phyloP scores from a whole-genome alignment of 2,113 vertebrate species.

The Paracanthobrama guichenoti region DNA sequence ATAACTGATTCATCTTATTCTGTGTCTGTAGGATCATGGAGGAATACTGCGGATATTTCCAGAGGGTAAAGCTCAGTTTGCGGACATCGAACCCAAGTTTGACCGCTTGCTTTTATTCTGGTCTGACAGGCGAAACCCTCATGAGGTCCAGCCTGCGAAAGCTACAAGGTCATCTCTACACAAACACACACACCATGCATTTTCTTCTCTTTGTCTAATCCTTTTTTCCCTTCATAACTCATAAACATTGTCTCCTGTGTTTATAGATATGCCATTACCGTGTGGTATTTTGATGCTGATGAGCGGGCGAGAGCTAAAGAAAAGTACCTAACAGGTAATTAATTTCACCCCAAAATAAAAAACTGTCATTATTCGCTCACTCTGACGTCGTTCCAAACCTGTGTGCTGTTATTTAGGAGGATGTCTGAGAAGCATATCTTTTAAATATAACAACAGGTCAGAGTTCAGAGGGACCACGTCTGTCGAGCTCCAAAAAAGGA shows the following conservation, averaged over 20 bases:
- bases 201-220: neutral
- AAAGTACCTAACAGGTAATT: constrained; percentile 95
- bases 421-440: too few species aligned
- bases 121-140: constrained; percentile 97
- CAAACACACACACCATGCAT: neutral
- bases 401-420: too few species aligned
- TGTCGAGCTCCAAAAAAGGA: too few species aligned
- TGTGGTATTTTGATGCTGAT: constrained; percentile 99
- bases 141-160: constrained; percentile 96
- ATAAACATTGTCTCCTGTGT: neutral
- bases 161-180: constrained; percentile 82
- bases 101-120: constrained; percentile 98
- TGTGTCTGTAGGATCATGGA: constrained; percentile 84
- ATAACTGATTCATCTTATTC: constrained; percentile 5
- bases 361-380: neutral
- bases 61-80: constrained; percentile 96
- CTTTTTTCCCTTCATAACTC: neutral
- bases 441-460: too few species aligned
- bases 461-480: too few species aligned
- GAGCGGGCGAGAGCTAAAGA: constrained; percentile 96
- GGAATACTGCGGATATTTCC: constrained; percentile 98
- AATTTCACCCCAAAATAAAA: constrained; percentile 38
- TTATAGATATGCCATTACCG: constrained; percentile 96
- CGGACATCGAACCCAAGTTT: constrained; percentile 98
- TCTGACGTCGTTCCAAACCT: neutral